A percentile compares a stretch with the other conserved stretches of the same genome.
phyloP scores from a whole-genome alignment of 1,140 invertebrate species.

The Heliothis subflexa region DNA sequence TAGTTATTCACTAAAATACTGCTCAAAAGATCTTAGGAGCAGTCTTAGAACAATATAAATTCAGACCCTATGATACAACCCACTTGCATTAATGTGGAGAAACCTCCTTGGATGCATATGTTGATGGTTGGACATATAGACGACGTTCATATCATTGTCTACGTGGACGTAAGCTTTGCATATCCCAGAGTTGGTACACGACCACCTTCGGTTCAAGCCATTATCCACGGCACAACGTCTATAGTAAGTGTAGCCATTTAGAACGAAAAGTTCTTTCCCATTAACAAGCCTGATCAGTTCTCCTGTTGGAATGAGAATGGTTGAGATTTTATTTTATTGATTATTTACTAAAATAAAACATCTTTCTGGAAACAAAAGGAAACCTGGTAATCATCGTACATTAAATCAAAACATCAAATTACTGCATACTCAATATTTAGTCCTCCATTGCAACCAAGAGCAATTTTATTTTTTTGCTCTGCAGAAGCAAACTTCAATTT shows the following conservation, averaged over 20 bases:
- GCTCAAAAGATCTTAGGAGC: too few relatives aligned
- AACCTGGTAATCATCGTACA: too few relatives aligned
- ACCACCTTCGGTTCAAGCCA: conserved; percentile 51
- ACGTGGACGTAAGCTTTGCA: conserved; percentile 60
- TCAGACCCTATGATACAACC: conserved; percentile 53
- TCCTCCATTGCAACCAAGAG: too few relatives aligned
- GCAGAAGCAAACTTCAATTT: too few relatives aligned
- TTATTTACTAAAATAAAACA: too few relatives aligned
- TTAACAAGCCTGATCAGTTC: conserved; percentile 51
- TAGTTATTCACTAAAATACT: too few relatives aligned
- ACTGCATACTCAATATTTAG: too few relatives aligned
- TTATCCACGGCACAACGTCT: conserved; percentile 48
- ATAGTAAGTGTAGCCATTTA: conserved; percentile 57
- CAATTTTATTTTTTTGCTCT: too few relatives aligned
- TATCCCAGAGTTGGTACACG: conserved; percentile 53
- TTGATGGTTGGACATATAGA: conserved; percentile 29
- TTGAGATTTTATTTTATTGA: not conserved
- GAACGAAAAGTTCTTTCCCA: conserved; percentile 49
- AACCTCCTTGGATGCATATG: conserved; percentile 49
- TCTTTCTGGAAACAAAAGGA: too few relatives aligned
- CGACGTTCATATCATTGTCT: conserved; percentile 48
- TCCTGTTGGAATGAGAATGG: conserved; percentile 47
- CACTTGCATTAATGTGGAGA: conserved; percentile 37
- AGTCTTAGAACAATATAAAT: not conserved
- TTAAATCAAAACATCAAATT: too few relatives aligned